phyloP scores from a whole-genome alignment of 2,888 invertebrate genomes.

The Zygothrica quintamaculata region DNA sequence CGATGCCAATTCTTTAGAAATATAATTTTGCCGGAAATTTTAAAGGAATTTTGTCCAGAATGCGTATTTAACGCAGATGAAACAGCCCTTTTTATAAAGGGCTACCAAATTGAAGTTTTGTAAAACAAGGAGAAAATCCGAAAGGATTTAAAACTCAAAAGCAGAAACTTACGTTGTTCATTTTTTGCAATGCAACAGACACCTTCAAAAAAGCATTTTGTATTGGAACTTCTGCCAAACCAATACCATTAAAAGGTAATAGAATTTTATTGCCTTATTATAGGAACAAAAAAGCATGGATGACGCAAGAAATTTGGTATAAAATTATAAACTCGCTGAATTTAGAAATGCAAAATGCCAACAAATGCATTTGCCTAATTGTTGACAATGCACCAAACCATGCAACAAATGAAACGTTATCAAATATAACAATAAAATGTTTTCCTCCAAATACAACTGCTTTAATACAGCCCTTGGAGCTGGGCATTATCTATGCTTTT shows the following conservation, averaged over 20 bases:
- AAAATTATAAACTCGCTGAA: neutral
- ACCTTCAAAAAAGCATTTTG: neutral
- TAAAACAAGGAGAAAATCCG: neutral
- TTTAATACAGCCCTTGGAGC: neutral
- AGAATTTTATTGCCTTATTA: neutral
- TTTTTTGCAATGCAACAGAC: neutral
- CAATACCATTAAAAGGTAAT: neutral
- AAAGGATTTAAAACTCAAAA: neutral
- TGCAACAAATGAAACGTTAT: neutral
- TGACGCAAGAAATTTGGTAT: neutral
- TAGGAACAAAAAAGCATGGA: neutral
- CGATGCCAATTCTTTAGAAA: slow-evolving; percentile 1
- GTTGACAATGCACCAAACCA: too few species aligned
- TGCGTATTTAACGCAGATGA: too few species aligned
- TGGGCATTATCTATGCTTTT: neutral
- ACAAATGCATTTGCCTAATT: neutral
- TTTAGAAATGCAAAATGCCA: neutral
- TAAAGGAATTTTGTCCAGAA: too few species aligned
- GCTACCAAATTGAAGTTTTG: too few species aligned
- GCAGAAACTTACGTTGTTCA: too few species aligned
- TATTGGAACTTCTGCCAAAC: neutral
- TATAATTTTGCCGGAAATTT: too few species aligned
- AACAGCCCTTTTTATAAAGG: too few species aligned
- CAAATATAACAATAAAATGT: neutral
- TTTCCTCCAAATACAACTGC: neutral